Evolutionary conservation across 2,113 vertebrate species (phyloP).

Genomic region (Pongo pygmaeus): DNA sequence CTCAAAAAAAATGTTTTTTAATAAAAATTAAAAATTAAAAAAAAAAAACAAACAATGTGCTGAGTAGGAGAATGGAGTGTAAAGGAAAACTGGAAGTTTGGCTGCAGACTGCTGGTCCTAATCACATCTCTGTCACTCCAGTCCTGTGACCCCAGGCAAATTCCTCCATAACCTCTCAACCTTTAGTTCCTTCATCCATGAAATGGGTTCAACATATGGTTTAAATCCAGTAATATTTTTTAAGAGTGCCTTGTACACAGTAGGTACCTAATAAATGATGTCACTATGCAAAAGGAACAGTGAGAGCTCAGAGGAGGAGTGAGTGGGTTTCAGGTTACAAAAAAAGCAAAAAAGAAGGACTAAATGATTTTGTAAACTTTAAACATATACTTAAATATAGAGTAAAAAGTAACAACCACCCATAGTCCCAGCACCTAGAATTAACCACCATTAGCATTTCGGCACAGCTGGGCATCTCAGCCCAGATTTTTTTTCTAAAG

Average conservation of each 20-base stretch:
- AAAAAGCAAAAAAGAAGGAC: background rate
- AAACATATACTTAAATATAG: background rate
- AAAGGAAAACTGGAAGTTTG: background rate
- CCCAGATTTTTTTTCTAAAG: background rate
- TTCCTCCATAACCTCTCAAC: background rate
- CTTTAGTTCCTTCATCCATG: background rate
- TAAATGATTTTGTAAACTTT: background rate
- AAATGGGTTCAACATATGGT: background rate
- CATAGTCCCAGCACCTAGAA: background rate
- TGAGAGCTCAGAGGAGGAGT: background rate
- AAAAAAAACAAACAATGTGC: background rate
- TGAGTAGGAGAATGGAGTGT: background rate
- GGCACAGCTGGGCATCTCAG: background rate
- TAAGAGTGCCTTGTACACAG: background rate
- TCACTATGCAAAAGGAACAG: background rate
- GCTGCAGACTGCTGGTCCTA: background rate
- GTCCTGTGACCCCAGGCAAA: background rate
- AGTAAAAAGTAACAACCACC: background rate
- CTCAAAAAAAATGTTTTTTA: too few species aligned
- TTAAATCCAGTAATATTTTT: background rate
- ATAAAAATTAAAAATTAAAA: too few species aligned
- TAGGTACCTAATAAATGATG: background rate
- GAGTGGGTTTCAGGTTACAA: background rate
- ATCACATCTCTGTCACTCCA: background rate
- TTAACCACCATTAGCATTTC: background rate